These are phyloP conservation scores for Gorsachius goisagi DNA, from an alignment of 2,113 vertebrate genomes.

Conservation along the genomic window DNA sequence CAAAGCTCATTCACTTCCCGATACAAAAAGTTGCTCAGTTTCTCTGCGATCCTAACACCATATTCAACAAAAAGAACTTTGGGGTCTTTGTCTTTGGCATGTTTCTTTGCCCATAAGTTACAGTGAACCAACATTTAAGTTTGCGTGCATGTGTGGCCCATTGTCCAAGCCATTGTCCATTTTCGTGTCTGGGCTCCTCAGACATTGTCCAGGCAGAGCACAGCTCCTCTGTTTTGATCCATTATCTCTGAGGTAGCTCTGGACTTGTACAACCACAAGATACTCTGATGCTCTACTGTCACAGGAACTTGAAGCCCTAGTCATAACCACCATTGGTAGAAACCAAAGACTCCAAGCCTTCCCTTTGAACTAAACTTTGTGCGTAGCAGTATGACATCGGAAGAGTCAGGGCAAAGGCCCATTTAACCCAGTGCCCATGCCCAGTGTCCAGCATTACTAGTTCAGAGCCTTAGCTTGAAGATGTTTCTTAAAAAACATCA, in stretches of 20 bases:
- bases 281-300: background rate
- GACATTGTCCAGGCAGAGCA: background rate
- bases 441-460: background rate
- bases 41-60: background rate
- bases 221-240: background rate
- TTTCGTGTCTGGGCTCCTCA: background rate
- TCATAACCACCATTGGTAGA: background rate
- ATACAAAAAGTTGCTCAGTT: background rate
- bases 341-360: background rate
- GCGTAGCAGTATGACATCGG: background rate
- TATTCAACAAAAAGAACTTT: background rate
- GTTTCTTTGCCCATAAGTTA: background rate
- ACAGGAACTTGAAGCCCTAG: background rate
- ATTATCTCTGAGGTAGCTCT: background rate
- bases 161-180: background rate
- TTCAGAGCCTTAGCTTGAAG: background rate
- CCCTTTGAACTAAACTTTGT: background rate
- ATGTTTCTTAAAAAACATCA: background rate
- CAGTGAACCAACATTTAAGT: background rate
- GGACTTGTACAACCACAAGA: background rate
- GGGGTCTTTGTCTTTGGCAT: background rate
- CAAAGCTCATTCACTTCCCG: background rate
- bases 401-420: background rate
- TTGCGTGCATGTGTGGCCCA: too few relatives aligned
- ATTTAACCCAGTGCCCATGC: background rate